Evolutionary conservation across 2,797 vertebrate genomes (phyloP), one percentile per base, ranked within the genome.

Genomic region (Protonibea diacanthus): DNA sequence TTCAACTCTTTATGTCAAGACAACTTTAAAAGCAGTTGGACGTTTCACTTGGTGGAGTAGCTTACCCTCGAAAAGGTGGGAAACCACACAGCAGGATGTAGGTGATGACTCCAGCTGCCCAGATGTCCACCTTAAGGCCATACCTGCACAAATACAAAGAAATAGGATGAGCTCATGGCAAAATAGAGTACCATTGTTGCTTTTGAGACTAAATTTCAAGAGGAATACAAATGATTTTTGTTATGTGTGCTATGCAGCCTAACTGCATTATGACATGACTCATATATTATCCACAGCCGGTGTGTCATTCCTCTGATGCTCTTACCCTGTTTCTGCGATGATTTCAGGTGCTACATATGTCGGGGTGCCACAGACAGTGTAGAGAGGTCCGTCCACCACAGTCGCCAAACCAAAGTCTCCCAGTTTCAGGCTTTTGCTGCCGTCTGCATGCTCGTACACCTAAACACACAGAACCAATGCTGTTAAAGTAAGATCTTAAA

Each of bases 271-370:
- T 51, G 10, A 62, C 51, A 48, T 12, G 1, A 20, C n/a, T 27
- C 0, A 20, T 67, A 25, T 17, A n/a, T 20, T 18, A 10, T 4
- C 13, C 1, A 3, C 33, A 38, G 45, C 23, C 4, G 58, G 65
- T 29, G 9, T 33, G 14, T 42, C 18, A 8, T 27, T 44, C 33
- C 17, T 27, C 29, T 56, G 5, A 20, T 5, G 15, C 12, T 78
- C 93, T 95, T 92, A 99, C 98, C 98, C 98, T 81, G 97, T 98
- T 93, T 99, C 98, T 86, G 97, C 96, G 9, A 99, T 99, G 89
- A 99, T 99, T 94, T 99, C 98, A 67, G 98, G 98, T 94, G 98
- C 98, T 96, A 99, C 98, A 85, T 99, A 99, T 85, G 98, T 99
- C 38, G 98, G 98, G 29, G 98, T 99, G 53, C 98, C 98, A 61